Percentiles rank a stretch among this genome's conserved stretches.
These are phyloP conservation scores for Ochotona curzoniae DNA, from an alignment of 2,113 vertebrate genomes.

Conservation along the genomic window DNA sequence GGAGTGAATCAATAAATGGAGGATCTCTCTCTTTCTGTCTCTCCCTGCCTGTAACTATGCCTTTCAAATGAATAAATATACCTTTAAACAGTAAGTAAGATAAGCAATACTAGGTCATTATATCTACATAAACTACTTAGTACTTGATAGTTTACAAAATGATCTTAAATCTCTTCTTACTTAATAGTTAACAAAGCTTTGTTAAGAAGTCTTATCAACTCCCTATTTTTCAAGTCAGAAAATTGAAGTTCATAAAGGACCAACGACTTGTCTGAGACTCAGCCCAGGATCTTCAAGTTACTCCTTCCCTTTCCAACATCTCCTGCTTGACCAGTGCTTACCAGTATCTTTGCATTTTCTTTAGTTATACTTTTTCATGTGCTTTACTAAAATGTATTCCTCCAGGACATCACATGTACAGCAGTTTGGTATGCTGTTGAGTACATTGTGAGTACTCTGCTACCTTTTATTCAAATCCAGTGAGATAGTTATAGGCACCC, in stretches of 20 bases:
- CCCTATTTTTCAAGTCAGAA: background rate
- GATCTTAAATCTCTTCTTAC: background rate
- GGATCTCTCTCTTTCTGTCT: no score
- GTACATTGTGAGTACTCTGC: background rate
- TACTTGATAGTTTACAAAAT: background rate
- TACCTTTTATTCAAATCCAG: background rate
- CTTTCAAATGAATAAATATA: no score
- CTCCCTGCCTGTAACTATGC: no score
- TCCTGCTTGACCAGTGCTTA: background rate
- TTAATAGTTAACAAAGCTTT: background rate
- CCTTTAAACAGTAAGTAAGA: background rate
- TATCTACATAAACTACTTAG: background rate
- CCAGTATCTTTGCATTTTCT: background rate
- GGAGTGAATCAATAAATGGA: no score
- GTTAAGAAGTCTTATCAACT: background rate
- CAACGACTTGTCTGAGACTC: background rate
- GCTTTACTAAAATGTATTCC: conserved; percentile 4
- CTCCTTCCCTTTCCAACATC: background rate
- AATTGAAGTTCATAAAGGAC: background rate
- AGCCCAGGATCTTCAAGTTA: background rate
- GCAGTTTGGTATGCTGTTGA: background rate
- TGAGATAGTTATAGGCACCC: background rate
- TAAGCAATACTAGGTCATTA: background rate
- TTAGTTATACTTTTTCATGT: background rate
- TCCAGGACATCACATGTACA: background rate